Percentiles rank a stretch among this genome's conserved stretches.
These are phyloP conservation scores for Synanthedon formicaeformis DNA, from an alignment of 2,888 invertebrate genomes.

Conservation along the genomic window DNA sequence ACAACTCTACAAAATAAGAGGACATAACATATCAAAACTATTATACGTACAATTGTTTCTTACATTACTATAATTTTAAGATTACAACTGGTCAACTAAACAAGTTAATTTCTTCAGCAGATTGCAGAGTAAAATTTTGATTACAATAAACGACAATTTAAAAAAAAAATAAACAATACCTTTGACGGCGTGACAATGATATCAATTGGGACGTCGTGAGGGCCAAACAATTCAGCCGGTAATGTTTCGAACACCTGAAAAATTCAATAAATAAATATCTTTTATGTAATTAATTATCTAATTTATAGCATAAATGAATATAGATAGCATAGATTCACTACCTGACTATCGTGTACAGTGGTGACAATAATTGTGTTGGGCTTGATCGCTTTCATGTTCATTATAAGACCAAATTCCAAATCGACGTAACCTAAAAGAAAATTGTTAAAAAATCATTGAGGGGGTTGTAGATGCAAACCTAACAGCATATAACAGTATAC, in stretches of 20 bases:
- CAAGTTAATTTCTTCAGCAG: too few species aligned
- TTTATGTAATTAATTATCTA: too few species aligned
- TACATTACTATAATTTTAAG: too few species aligned
- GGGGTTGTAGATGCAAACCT: not conserved
- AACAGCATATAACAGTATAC: not conserved
- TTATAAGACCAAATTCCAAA: conserved; percentile 85
- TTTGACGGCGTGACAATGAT: conserved; percentile 87
- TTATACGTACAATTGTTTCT: too few species aligned
- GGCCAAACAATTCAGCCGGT: conserved; percentile 79
- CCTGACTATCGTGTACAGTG: conserved; percentile 87
- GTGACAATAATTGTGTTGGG: conserved; percentile 81
- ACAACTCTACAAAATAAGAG: too few species aligned
- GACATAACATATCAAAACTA: too few species aligned
- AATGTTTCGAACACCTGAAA: conserved; percentile 78
- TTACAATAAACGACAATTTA: too few species aligned
- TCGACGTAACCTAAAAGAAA: conserved; percentile 76
- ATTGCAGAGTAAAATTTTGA: too few species aligned
- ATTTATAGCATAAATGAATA: too few species aligned
- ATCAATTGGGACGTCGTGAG: conserved; percentile 87
- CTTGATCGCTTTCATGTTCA: conserved; percentile 81
- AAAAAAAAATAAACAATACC: conserved; percentile 34
- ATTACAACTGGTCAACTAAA: too few species aligned
- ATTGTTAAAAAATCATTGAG: not conserved
- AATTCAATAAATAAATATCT: not conserved
- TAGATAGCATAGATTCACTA: too few species aligned